Base-by-base conservation (phyloP, 2,113 vertebrate species). In the Gobiocypris rarus region DNA sequence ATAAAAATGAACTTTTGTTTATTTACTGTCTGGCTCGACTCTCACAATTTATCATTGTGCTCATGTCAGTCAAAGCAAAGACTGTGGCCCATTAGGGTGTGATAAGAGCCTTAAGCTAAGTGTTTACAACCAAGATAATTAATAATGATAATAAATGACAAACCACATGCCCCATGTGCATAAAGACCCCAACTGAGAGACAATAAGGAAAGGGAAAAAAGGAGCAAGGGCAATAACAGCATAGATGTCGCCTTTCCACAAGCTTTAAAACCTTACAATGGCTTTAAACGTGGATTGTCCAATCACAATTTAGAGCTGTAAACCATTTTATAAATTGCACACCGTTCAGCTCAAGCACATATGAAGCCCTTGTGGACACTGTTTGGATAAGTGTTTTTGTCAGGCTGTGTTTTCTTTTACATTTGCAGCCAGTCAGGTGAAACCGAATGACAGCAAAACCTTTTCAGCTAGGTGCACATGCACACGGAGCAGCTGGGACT, bases 91-190 rank as follows among this genome's bases (percentile, higher is more conserved):
- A 76, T 45, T 75, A 11, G n/a, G 58, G 83, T 52, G 71, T 34
- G 52, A 83, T 45, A 78, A 19, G 50, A 76, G 58, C 85, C 75
- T 54, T 56, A 48, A 73, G 75, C 45, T 31, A 45, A 69, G 71
- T 78, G 70, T 77, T 85, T 79, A 88, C 73, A 48, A 81, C 13
- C 26, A n/a, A 74, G 65, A 86, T 80, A 65, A 50, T 50, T 80
- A 67, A 48, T 67, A 80, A 80, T 67, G 58, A 80, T 67, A 78
- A 74, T 70, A 79, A 79, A 75, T 75, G 65, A 81, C 63, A 86
- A 54, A 61, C 75, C 63, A 2, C 52, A 63, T 52, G 52, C 84
- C 59, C 70, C 45, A 24, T 38, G 61, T 5, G 19, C 45, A 75
- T 58, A 43, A 19, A 86, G 48, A 86, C 26, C 59, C 71, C 31